Conservation (phyloP, 2,888 invertebrate genomes). For the Tuta absoluta region DNA sequence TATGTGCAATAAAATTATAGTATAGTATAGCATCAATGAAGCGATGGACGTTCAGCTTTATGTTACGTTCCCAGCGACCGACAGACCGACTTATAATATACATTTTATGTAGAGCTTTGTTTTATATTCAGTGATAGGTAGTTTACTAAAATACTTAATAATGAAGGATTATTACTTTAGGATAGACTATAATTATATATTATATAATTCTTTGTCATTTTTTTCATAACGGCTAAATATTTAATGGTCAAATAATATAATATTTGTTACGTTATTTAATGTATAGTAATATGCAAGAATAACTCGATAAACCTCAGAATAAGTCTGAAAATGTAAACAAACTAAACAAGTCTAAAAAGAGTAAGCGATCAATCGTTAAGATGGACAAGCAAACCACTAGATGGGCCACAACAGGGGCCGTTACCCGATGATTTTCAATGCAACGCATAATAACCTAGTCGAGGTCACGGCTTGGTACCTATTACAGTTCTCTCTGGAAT, state of each 20-base stretch:
- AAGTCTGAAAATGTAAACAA: slow-evolving; percentile 40
- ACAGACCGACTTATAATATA: slow-evolving; percentile 54
- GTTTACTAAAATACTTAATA: not conserved
- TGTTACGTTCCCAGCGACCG: slow-evolving; percentile 50
- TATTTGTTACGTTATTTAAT: no score
- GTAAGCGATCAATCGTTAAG: slow-evolving; percentile 42
- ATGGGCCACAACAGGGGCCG: slow-evolving; percentile 38
- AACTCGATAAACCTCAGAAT: slow-evolving; percentile 27
- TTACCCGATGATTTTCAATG: slow-evolving; percentile 64
- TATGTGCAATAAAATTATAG: slow-evolving; percentile 7
- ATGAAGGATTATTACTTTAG: not conserved
- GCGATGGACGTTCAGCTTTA: slow-evolving; percentile 40
- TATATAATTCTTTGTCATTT: no score
- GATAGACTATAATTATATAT: no score
- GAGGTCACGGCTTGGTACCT: slow-evolving; percentile 32
- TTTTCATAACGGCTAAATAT: no score
- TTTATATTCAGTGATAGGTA: not conserved
- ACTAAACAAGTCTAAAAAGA: slow-evolving; percentile 42
- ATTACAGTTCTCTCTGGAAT: slow-evolving; percentile 34
- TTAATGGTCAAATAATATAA: no score
- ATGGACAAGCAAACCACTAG: slow-evolving; percentile 51
- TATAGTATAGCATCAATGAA: not conserved
- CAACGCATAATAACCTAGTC: slow-evolving; percentile 55
- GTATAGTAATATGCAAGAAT: slow-evolving; percentile 8
- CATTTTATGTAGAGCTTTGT: slow-evolving; percentile 10